Evolutionary conservation across 2,113 vertebrate genomes (phyloP).

Genomic region (Entomyzon cyanotis): DNA sequence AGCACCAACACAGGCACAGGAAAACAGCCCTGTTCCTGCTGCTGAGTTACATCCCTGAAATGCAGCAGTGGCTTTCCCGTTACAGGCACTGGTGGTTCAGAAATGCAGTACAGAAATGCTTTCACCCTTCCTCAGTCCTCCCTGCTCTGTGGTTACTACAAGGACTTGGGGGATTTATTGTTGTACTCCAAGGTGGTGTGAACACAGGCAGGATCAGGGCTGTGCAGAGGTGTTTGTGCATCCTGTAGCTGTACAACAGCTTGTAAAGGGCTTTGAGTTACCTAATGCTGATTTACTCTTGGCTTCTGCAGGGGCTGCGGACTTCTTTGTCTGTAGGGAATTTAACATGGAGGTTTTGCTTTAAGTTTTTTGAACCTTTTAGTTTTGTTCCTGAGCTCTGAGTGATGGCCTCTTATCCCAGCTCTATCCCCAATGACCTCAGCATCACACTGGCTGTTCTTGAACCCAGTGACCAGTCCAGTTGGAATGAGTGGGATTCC

Average conservation of each 20-base stretch:
- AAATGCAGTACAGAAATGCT: not conserved
- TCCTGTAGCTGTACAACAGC: not conserved
- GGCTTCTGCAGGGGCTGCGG: not conserved
- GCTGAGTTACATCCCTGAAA: not conserved
- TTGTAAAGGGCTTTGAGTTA: not conserved
- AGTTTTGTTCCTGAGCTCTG: not conserved
- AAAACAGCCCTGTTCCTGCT: rapidly evolving
- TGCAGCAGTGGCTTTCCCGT: not conserved
- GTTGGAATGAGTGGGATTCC: not conserved
- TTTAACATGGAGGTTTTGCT: not conserved
- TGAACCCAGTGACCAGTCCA: not conserved
- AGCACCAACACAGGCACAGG: not conserved
- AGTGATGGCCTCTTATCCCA: not conserved
- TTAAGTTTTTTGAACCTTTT: not conserved
- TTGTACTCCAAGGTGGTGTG: not conserved
- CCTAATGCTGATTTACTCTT: not conserved
- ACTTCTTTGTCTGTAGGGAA: not conserved
- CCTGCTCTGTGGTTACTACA: not conserved
- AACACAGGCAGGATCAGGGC: not conserved
- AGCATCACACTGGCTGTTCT: not conserved
- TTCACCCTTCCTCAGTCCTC: not conserved
- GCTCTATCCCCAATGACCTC: not conserved
- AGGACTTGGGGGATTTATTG: not conserved
- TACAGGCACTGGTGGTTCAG: not conserved
- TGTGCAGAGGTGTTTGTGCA: not conserved